Percentiles rank a stretch among this genome's conserved stretches.
These are phyloP conservation scores for Tretioscincus oriximinensis DNA, from an alignment of 2,113 vertebrate genomes.

Conservation along the genomic window DNA sequence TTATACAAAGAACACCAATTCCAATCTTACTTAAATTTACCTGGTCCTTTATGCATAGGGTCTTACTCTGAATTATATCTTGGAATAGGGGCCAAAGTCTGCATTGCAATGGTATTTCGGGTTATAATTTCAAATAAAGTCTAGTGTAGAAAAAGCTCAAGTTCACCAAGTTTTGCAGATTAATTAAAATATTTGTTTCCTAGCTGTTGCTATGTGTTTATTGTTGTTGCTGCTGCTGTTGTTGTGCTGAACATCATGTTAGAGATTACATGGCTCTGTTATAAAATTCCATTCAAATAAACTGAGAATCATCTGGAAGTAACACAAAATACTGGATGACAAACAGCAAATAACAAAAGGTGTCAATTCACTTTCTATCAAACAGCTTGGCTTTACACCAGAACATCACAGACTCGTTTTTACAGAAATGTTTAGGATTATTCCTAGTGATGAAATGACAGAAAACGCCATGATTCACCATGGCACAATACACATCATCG, in stretches of 20 bases:
- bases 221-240: too few species aligned
- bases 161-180: too few species aligned
- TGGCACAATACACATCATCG: not conserved
- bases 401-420: conserved; percentile 55
- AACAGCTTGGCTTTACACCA: conserved; percentile 62
- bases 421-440: conserved; percentile 43
- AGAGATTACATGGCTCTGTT: too few species aligned
- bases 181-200: too few species aligned
- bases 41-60: conserved; percentile 14
- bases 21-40: conserved; percentile 54
- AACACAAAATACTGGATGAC: conserved; percentile 62
- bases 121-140: too few species aligned
- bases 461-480: conserved; percentile 39
- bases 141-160: too few species aligned
- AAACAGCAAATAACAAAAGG: conserved; percentile 62
- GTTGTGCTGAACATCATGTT: too few species aligned
- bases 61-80: too few species aligned
- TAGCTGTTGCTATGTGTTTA: too few species aligned
- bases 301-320: conserved; percentile 53
- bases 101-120: too few species aligned
- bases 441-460: conserved; percentile 48
- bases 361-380: conserved; percentile 61
- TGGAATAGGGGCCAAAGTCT: too few species aligned
- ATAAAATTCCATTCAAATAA: conserved; percentile 26
- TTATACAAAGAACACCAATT: conserved; percentile 56